A percentile compares a stretch with the other conserved stretches of the same genome.
These are phyloP conservation scores for Xylota segnis DNA, from an alignment of 2,888 invertebrate species.

Conservation along the genomic window DNA sequence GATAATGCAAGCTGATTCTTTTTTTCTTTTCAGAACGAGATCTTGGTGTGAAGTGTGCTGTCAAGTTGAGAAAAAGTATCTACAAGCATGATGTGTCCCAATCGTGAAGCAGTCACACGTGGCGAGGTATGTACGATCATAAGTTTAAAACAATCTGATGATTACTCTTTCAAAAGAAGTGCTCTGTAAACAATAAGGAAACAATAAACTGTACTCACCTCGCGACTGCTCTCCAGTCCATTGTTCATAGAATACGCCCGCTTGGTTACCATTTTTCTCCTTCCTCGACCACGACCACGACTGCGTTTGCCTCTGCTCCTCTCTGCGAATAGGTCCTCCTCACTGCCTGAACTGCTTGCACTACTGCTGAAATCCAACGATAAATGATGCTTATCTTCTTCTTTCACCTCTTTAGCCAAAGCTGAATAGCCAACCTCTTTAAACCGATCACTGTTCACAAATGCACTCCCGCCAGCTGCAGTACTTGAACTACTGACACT, in stretches of 20 bases:
- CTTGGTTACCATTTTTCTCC: constrained; percentile 58
- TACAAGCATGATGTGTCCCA: too few species aligned
- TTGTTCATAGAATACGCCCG: constrained; percentile 61
- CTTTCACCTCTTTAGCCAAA: constrained; percentile 26
- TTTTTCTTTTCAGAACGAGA: too few species aligned
- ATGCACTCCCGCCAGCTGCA: constrained; percentile 62
- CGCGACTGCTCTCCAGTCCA: constrained; percentile 63
- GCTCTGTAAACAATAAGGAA: neutral
- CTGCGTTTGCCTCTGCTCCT: neutral
- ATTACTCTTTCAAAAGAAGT: neutral
- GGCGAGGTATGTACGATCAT: too few species aligned
- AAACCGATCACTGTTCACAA: constrained; percentile 63
- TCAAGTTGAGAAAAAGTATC: too few species aligned
- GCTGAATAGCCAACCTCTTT: constrained; percentile 62
- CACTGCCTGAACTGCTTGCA: constrained; percentile 65
- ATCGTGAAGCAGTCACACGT: too few species aligned
- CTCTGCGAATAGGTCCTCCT: constrained; percentile 61
- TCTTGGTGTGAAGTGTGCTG: too few species aligned
- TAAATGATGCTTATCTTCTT: constrained; percentile 49
- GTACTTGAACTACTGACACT: constrained; percentile 51
- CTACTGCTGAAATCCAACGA: constrained; percentile 54
- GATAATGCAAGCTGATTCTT: too few species aligned
- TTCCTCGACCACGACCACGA: constrained; percentile 16
- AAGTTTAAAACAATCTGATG: too few species aligned
- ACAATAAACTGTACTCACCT: constrained; percentile 47